A percentile compares a stretch with the other conserved stretches of the same genome.
phyloP scores from a whole-genome alignment of 2,888 invertebrate species.

The Apamea monoglypha region DNA sequence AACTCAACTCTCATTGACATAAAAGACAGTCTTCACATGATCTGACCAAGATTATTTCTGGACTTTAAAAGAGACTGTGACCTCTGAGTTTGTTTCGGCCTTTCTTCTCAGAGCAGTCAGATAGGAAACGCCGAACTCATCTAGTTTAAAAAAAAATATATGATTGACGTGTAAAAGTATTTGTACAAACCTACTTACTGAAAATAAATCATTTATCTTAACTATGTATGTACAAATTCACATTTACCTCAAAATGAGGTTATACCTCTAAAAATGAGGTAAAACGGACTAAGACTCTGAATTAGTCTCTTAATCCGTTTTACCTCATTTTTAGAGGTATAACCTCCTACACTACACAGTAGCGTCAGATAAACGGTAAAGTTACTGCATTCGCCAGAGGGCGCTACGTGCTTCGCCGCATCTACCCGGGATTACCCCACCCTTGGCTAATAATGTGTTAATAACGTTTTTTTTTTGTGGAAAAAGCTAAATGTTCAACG shows the following conservation, averaged over 20 bases:
- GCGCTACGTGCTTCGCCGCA: slow-evolving; percentile 58
- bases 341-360: slow-evolving; percentile 5
- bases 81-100: no score
- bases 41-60: no score
- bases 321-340: background rate
- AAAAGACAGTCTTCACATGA: no score
- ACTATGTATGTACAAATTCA: no score
- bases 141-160: no score
- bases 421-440: slow-evolving; percentile 60
- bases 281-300: background rate
- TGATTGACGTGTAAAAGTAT: no score
- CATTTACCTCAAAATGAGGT: background rate
- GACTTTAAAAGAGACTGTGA: no score
- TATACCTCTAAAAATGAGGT: background rate
- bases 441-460: slow-evolving; percentile 59
- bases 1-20: no score
- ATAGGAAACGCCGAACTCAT: no score
- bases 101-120: no score
- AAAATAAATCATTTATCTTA: no score
- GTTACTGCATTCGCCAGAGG: slow-evolving; percentile 30
- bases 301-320: background rate
- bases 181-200: no score
- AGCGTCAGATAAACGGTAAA: slow-evolving; percentile 13
- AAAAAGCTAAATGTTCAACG: slow-evolving; percentile 27
- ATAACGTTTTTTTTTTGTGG: slow-evolving; percentile 58